phyloP scores from a whole-genome alignment of 2,797 vertebrate genomes.

The Mormyrops attenuatus region DNA sequence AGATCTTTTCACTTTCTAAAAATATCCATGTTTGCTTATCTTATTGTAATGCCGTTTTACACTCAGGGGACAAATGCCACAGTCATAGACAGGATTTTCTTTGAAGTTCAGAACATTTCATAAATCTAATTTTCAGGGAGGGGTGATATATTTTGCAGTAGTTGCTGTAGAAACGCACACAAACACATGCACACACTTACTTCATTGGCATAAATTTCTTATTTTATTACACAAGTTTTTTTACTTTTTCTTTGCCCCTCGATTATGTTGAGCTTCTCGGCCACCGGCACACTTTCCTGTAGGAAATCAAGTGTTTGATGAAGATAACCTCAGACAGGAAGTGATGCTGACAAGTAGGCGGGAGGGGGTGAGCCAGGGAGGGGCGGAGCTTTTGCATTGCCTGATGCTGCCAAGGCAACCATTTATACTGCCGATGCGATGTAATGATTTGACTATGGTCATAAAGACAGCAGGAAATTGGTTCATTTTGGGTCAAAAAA shows the following conservation, averaged over 20 bases:
- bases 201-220: conserved; percentile 26
- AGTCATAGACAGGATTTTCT: conserved; percentile 39
- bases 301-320: conserved; percentile 71
- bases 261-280: conserved; percentile 19
- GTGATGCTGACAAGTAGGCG: conserved; percentile 59
- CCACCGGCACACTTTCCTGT: conserved; percentile 51
- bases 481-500: conserved; percentile 68
- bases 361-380: conserved; percentile 43
- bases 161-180: conserved; percentile 39
- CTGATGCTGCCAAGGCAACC: conserved; percentile 47
- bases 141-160: conserved; percentile 26
- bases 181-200: conserved; percentile 33
- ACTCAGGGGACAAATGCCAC: conserved; percentile 47
- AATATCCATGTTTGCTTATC: conserved; percentile 42
- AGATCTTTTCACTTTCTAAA: conserved; percentile 31
- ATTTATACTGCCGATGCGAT: conserved; percentile 49
- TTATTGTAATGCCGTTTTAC: conserved; percentile 36
- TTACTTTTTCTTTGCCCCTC: conserved; percentile 19
- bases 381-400: conserved; percentile 46
- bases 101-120: conserved; percentile 54
- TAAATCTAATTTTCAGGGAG: conserved; percentile 50
- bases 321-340: conserved; percentile 73
- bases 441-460: conserved; percentile 58
- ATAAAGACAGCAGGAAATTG: conserved; percentile 63
- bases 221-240: conserved; percentile 23